Base-by-base conservation (phyloP, 2,888 invertebrate genomes). In the Drosophila antonietae region DNA sequence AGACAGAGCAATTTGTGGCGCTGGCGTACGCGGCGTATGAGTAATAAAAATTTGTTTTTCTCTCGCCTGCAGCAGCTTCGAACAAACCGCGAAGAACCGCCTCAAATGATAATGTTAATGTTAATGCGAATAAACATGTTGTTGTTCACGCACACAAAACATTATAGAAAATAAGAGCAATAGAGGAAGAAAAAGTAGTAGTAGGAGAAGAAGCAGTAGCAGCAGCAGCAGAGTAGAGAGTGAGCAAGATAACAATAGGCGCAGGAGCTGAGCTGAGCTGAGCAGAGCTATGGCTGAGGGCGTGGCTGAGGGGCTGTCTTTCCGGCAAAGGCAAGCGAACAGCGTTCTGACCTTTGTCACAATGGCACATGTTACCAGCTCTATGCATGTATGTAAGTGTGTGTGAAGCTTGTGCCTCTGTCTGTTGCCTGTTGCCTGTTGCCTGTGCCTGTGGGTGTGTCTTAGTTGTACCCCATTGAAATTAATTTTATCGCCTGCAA, bases 11-110 rank as follows among this genome's bases (percentile, higher is more conserved):
- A 39, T 52, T 68, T 80, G 52, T 51, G 66, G 49, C 66, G 46
- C 68, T 44, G 70, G 18, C 81, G 51, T 52, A 71, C 74, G 62
- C 55, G 67, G 73, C 80, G 83, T 83, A 83, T 86, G 76, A 66
- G 86, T 69, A 84, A 88, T 87, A 81, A 75, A 84, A 88, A 83
- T 60, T 51, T 51, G 44, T 71, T 68, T 44, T 62, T 44, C 31
- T 10, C 49, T 31, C 39, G 46, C 31, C 59, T n/a, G 57, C 76
- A 69, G 55, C 66, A 52, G 78, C 63, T 41, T 31, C 33, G 12
- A 55, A 57, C 60, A 66, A 67, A 58, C 39, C 71, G 59, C 75
- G 71, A 71, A 75, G 37, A 56, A 37, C 12, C n/a, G 41, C 12
- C 20, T 39, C 35, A 49, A 56, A 73, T 73, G 73, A 46, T 62